phyloP scores from a whole-genome alignment of 2,113 vertebrate genomes.

The Meles meles region DNA sequence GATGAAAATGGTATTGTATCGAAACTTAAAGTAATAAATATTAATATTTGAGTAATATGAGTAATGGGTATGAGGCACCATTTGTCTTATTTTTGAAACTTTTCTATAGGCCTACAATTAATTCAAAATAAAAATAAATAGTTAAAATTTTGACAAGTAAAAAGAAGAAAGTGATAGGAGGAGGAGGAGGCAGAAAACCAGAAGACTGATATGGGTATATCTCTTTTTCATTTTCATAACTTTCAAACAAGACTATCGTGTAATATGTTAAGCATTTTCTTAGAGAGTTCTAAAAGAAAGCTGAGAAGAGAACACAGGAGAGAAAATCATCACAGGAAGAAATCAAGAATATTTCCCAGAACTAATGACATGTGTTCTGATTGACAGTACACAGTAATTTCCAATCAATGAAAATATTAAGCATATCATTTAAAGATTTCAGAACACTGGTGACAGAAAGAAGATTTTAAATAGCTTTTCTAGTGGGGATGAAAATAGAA shows the following conservation, averaged over 20 bases:
- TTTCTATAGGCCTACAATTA: neutral
- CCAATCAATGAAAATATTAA: neutral
- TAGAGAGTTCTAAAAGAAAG: neutral
- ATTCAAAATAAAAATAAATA: conserved; percentile 4
- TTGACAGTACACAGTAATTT: neutral
- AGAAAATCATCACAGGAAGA: neutral
- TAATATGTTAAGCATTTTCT: neutral
- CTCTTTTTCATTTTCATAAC: neutral
- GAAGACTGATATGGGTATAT: accelerated
- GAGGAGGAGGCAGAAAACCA: neutral
- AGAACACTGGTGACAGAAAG: neutral
- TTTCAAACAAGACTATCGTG: neutral
- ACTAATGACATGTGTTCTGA: neutral
- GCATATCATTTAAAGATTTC: neutral
- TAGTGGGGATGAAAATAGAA: neutral
- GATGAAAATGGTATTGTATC: neutral
- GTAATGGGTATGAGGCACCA: neutral
- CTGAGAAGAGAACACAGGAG: neutral
- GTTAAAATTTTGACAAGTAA: neutral
- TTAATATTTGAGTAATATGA: neutral
- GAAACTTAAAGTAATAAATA: neutral
- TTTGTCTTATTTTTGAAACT: neutral
- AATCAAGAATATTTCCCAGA: neutral
- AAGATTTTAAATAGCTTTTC: neutral
- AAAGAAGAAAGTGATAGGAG: neutral